A percentile compares a stretch with the other conserved stretches of the same genome.
These are phyloP conservation scores for Palythoa grandis DNA, from an alignment of 92 coral and sea anemone species.

Conservation along the genomic window DNA sequence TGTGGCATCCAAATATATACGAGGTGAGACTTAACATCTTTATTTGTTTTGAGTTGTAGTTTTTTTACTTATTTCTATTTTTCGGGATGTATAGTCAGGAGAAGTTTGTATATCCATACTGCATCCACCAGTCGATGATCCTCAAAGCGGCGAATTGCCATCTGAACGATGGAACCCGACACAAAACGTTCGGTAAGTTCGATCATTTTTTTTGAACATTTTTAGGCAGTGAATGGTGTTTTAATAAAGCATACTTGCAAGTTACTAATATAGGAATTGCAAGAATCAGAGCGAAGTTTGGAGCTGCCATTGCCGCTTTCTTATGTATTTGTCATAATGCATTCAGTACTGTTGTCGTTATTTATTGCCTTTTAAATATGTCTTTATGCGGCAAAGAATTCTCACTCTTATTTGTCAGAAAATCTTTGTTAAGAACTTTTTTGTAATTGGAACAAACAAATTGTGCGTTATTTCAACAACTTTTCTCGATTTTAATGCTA, in stretches of 20 bases:
- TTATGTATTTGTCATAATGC: background rate
- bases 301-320: background rate
- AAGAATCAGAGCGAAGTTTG: background rate
- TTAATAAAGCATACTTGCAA: background rate
- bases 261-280: background rate
- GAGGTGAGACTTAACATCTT: conserved; percentile 69
- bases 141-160: conserved; percentile 98
- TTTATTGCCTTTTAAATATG: background rate
- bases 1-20: conserved; percentile 99
- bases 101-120: conserved; percentile 97
- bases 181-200: conserved; percentile 93
- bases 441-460: background rate
- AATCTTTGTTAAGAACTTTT: background rate
- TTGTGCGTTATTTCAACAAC: background rate
- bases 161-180: conserved; percentile 99
- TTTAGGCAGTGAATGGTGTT: background rate
- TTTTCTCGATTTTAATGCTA: background rate
- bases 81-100: conserved; percentile 74
- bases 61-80: background rate
- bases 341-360: background rate
- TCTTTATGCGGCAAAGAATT: background rate
- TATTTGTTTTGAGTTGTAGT: background rate
- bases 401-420: background rate
- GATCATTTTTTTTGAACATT: background rate
- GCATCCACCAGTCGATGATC: conserved; percentile 99